A percentile compares a stretch with the other conserved stretches of the same genome.
phyloP scores from a whole-genome alignment of 2,888 invertebrate genomes.

The Stramonita haemastoma region DNA sequence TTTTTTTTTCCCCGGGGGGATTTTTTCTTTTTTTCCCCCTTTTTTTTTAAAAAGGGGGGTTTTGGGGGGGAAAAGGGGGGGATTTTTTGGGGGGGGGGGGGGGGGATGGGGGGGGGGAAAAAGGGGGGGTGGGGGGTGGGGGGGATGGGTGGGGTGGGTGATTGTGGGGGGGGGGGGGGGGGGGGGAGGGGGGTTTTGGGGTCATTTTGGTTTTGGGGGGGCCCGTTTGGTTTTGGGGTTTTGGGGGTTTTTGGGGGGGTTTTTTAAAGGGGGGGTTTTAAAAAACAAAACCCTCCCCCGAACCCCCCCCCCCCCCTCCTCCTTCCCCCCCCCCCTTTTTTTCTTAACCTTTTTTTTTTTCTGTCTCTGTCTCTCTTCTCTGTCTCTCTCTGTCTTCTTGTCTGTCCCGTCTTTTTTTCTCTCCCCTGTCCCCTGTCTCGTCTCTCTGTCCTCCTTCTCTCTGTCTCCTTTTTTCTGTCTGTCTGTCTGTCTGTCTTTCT shows the following conservation, averaged over 20 bases:
- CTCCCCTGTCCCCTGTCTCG: not conserved
- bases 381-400: not conserved
- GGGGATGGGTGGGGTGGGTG: too few relatives aligned
- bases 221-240: not conserved
- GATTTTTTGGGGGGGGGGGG: too few relatives aligned
- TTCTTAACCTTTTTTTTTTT: too few relatives aligned
- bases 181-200: too few relatives aligned
- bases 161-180: too few relatives aligned
- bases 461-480: not conserved
- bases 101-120: too few relatives aligned
- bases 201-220: too few relatives aligned
- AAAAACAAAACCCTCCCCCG: not conserved
- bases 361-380: not conserved
- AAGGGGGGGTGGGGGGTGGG: too few relatives aligned
- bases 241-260: not conserved
- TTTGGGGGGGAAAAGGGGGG: too few relatives aligned
- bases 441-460: not conserved
- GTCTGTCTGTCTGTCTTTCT: slow-evolving; percentile 9
- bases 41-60: too few relatives aligned
- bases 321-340: too few relatives aligned
- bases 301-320: not conserved
- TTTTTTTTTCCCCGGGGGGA: not conserved
- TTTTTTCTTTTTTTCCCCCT: not conserved
- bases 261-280: too few relatives aligned
- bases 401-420: not conserved